phyloP scores from a whole-genome alignment of 1,140 invertebrate genomes.

The Hyposmocoma kahamanoa region DNA sequence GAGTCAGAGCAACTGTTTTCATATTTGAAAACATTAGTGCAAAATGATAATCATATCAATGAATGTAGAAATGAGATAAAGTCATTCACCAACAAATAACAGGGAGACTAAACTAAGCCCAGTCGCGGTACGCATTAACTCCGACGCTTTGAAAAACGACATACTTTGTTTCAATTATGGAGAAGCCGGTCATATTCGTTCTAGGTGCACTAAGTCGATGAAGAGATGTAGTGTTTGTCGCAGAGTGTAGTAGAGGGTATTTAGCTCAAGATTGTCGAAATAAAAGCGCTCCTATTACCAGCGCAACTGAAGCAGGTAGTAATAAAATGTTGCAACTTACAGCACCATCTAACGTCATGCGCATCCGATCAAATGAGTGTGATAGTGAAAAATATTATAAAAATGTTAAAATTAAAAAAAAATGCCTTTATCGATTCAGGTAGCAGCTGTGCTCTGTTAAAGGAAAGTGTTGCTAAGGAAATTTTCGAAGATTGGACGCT shows the following conservation, averaged over 20 bases:
- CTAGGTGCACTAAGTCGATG: constrained; percentile 5
- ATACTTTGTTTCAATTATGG: constrained; percentile 7
- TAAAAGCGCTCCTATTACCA: neutral
- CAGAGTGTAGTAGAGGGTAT: no score
- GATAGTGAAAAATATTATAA: constrained; percentile 4
- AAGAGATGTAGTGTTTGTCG: constrained; percentile 6
- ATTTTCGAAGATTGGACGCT: neutral
- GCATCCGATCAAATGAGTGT: neutral
- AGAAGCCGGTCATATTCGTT: constrained; percentile 4
- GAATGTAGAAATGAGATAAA: no score
- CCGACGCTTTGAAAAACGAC: no score
- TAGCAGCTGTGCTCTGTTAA: neutral
- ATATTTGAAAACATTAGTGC: constrained; percentile 3
- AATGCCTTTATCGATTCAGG: constrained; percentile 5
- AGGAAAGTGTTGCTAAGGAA: neutral
- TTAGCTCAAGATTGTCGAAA: constrained; percentile 5
- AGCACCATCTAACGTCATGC: neutral
- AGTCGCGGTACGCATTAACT: no score
- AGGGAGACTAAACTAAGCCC: no score
- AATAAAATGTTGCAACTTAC: neutral
- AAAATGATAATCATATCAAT: neutral
- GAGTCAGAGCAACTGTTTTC: constrained; percentile 2
- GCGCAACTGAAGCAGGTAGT: neutral
- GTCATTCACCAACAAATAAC: no score
- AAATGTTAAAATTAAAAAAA: neutral